Evolutionary conservation across 2,113 vertebrate species (phyloP).

Genomic region (Eupsittula cactorum): DNA sequence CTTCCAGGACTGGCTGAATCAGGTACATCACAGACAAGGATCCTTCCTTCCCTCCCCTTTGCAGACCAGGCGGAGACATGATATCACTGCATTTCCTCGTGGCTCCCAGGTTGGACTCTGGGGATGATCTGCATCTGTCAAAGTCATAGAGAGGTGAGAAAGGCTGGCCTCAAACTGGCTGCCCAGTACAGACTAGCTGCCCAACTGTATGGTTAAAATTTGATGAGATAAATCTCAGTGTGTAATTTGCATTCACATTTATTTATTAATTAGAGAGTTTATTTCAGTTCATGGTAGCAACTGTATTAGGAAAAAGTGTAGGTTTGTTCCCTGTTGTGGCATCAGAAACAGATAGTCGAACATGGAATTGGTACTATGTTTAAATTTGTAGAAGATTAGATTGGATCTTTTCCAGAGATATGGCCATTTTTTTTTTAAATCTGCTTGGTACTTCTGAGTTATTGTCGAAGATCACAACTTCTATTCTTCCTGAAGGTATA

Average conservation of each 20-base stretch:
- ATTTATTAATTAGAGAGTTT: background rate
- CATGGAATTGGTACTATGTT: background rate
- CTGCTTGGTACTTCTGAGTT: background rate
- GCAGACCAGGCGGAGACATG: rapidly evolving
- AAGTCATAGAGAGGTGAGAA: background rate
- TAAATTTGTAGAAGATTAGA: background rate
- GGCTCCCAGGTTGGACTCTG: background rate
- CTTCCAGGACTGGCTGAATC: background rate
- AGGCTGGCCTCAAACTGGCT: background rate
- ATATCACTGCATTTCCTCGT: background rate
- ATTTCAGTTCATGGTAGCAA: background rate
- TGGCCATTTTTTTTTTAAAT: background rate
- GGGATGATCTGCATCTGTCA: background rate
- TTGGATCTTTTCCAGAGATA: background rate
- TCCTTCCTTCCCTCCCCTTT: background rate
- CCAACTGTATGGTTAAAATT: background rate
- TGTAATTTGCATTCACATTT: background rate
- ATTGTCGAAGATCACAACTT: background rate
- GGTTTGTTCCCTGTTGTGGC: background rate
- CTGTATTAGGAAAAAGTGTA: background rate
- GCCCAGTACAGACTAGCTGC: background rate
- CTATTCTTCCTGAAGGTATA: background rate
- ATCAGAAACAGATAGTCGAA: background rate
- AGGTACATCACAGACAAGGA: background rate
- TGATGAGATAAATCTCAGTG: background rate